These are phyloP conservation scores for Pipistrellus nathusii DNA, from an alignment of 2,797 vertebrate genomes.

Conservation along the genomic window DNA sequence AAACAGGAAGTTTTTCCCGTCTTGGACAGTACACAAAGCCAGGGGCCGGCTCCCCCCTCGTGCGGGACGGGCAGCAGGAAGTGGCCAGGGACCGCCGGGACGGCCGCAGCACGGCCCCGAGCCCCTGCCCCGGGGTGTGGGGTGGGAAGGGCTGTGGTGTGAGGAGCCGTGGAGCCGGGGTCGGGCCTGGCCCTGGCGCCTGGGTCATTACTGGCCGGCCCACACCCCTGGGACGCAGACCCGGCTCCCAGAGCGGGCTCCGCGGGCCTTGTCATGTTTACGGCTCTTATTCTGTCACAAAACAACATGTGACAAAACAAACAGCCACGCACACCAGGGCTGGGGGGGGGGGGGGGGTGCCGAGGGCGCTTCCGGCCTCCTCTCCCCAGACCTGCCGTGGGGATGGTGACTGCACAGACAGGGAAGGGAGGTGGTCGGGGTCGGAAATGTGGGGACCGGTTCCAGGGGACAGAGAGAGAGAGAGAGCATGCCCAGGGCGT, in stretches of 20 bases:
- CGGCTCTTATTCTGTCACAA: slow-evolving; percentile 25
- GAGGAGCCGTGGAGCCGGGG: not conserved
- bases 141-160: slow-evolving; percentile 49
- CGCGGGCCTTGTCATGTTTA: slow-evolving; percentile 45
- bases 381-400: not conserved
- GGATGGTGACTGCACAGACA: not conserved
- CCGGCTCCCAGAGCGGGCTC: not conserved
- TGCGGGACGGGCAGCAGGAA: not conserved
- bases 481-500: not conserved
- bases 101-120: not conserved
- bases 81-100: not conserved
- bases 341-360: not conserved
- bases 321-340: not conserved
- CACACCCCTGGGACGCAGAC: slow-evolving; percentile 26
- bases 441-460: not conserved
- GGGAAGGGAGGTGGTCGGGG: not conserved
- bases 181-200: slow-evolving; percentile 60
- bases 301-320: slow-evolving; percentile 55
- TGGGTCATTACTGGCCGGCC: slow-evolving; percentile 54
- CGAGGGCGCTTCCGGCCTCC: not conserved
- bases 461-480: not conserved
- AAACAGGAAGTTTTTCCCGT: slow-evolving; percentile 82
- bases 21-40: not conserved
- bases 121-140: not conserved
- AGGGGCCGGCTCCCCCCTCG: slow-evolving; percentile 20